A percentile compares a stretch with the other conserved stretches of the same genome.
Evolutionary conservation across 64 coral and sea anemone species (phyloP).

Genomic region (Astreopora myriophthalma): DNA sequence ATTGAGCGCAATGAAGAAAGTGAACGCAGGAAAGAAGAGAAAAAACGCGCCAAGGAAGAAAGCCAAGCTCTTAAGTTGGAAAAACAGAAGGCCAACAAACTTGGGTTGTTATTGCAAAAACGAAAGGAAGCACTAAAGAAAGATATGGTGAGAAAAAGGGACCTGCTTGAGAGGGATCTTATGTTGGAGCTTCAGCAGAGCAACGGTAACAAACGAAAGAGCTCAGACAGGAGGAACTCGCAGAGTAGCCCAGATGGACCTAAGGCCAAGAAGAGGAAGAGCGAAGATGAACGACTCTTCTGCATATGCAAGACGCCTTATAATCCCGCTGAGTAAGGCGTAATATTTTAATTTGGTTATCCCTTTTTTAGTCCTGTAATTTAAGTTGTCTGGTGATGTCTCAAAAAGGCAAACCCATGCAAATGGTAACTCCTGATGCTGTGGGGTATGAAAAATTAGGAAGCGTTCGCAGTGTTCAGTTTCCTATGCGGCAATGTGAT

Average conservation of each 20-base stretch:
- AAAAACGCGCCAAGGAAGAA: constrained; percentile 75
- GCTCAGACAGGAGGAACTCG: constrained; percentile 6
- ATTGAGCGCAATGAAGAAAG: constrained; percentile 91
- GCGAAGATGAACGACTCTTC: constrained; percentile 80
- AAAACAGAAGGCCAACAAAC: constrained; percentile 70
- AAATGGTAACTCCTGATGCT: too few species aligned
- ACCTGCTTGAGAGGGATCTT: constrained; percentile 89
- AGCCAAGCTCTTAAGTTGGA: constrained; percentile 67
- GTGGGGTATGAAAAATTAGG: too few species aligned
- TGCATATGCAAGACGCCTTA: constrained; percentile 95
- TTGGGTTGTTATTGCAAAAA: constrained; percentile 85
- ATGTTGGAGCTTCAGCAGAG: constrained; percentile 60
- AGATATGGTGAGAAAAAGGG: constrained; percentile 85
- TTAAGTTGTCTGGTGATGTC: too few species aligned
- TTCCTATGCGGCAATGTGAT: too few species aligned
- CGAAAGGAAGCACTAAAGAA: constrained; percentile 90
- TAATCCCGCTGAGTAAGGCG: constrained; percentile 80
- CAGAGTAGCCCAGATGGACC: constrained; percentile 24
- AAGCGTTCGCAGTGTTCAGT: too few species aligned
- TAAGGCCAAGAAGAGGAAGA: constrained; percentile 59
- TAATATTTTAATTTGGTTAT: background rate
- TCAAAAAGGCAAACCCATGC: too few species aligned
- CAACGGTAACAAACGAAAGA: background rate
- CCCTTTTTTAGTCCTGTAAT: too few species aligned
- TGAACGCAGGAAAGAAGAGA: constrained; percentile 78